Base-by-base conservation (phyloP, 2,113 vertebrate species). In the Bettongia penicillata region DNA sequence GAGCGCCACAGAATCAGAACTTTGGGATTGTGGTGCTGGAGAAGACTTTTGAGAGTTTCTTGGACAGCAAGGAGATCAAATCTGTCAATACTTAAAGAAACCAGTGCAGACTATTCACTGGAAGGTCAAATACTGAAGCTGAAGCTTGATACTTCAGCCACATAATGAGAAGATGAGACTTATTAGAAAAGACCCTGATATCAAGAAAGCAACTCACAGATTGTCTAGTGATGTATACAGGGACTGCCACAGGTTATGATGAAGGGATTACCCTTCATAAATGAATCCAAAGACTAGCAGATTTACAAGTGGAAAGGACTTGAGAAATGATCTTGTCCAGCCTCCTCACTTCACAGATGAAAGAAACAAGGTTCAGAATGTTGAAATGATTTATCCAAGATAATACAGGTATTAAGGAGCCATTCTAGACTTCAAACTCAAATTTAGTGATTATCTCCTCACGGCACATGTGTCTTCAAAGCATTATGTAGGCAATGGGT, bases 311-410 rank as follows among this genome's bases (percentile, higher is more conserved):
- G 26, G 47, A 48, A 51, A 4, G n/a, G 50, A 43, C 50, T 55
- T 90, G 11, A 25, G 43, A 47, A 48, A 16, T 43, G 51, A 47
- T 51, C 47, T 57, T 37, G n/a, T 16, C 51, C 51, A 25, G 53
- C 2, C 43, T 26, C 84, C 57, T 89, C 37, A 1, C 50, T 77
- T 89, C 48, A 51, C 50, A 93, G 48, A 25, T 28, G 23, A 0
- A n/a, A 93, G 95, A 68, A 52, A 68, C 9, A 52, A 92, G 51
- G 14, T 53, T 95, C 31, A 24, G 68, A 90, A 43, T 68, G 26
- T 53, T 84, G 23, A 24, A 92, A 7, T 51, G 8, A 1, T 53
- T 77, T 89, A 24, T n/a, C 37, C 8, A 49, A 50, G 61, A 48
- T 43, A 50, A 89, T n/a, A 3, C 26, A 28, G 52, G 24, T 24